Evolutionary conservation across 2,797 vertebrate genomes (phyloP).

Genomic region (Galaxias olidus): DNA sequence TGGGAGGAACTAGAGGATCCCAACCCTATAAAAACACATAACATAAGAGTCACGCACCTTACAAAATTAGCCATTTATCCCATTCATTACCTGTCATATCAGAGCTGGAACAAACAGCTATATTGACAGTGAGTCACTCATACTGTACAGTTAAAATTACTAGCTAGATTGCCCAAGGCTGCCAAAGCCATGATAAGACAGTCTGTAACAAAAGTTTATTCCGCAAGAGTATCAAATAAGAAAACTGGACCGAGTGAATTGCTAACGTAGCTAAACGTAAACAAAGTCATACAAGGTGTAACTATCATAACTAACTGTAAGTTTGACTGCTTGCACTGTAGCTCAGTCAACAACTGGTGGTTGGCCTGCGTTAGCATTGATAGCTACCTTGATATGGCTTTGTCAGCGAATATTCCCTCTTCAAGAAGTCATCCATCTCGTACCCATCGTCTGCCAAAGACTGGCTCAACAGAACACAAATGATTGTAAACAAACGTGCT

Average conservation of each 20-base stretch:
- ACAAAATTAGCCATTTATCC: not conserved
- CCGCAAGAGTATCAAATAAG: no score
- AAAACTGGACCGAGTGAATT: no score
- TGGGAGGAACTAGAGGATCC: slow-evolving; percentile 86
- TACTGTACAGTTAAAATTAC: no score
- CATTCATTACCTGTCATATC: not conserved
- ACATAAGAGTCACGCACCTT: not conserved
- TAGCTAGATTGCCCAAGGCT: no score
- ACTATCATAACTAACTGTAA: no score
- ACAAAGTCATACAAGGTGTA: no score
- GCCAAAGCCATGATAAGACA: no score
- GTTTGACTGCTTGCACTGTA: not conserved
- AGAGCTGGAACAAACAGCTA: not conserved
- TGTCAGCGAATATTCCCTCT: slow-evolving; percentile 87
- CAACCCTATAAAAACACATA: slow-evolving; percentile 73
- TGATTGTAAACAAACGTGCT: slow-evolving; percentile 31
- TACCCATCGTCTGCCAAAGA: slow-evolving; percentile 68
- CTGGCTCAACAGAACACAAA: slow-evolving; percentile 35
- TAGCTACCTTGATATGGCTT: slow-evolving; percentile 88
- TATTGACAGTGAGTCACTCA: no score
- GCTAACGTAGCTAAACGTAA: no score
- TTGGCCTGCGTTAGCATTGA: not conserved
- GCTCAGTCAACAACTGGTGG: not conserved
- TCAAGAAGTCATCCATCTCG: slow-evolving; percentile 86
- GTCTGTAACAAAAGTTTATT: no score